phyloP scores from a whole-genome alignment of 1,140 invertebrate genomes.

The Ruditapes philippinarum region DNA sequence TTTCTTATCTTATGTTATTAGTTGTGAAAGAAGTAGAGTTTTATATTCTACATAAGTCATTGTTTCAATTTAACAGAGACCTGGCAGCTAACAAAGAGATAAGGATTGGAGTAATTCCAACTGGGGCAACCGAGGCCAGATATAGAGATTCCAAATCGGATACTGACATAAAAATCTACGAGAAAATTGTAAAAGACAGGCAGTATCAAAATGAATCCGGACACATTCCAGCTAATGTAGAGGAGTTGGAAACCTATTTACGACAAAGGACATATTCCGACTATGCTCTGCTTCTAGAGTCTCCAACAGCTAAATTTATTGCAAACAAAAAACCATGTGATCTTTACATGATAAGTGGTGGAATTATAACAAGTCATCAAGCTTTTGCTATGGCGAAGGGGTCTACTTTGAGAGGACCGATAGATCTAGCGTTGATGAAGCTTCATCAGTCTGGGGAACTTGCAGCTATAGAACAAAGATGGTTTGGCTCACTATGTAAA shows the following conservation, averaged over 20 bases:
- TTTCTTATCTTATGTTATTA: too few relatives aligned
- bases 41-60: too few relatives aligned
- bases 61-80: too few relatives aligned
- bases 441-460: constrained; percentile 68
- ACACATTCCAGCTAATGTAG: constrained; percentile 40
- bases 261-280: constrained; percentile 88
- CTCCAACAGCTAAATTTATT: constrained; percentile 88
- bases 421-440: constrained; percentile 67
- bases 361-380: constrained; percentile 46
- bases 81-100: constrained; percentile 31
- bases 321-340: constrained; percentile 73
- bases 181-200: constrained; percentile 25
- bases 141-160: constrained; percentile 54
- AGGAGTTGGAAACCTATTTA: constrained; percentile 74
- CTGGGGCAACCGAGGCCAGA: constrained; percentile 36
- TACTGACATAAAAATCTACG: constrained; percentile 36
- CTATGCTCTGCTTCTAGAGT: constrained; percentile 99
- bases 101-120: neutral
- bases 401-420: constrained; percentile 2
- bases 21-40: too few relatives aligned
- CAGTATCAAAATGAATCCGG: neutral
- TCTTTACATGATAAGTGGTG: constrained; percentile 71
- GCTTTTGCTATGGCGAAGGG: constrained; percentile 58
- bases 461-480: constrained; percentile 70
- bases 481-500: constrained; percentile 72